phyloP scores from a whole-genome alignment of 2,797 vertebrate species.

The Falco biarmicus region DNA sequence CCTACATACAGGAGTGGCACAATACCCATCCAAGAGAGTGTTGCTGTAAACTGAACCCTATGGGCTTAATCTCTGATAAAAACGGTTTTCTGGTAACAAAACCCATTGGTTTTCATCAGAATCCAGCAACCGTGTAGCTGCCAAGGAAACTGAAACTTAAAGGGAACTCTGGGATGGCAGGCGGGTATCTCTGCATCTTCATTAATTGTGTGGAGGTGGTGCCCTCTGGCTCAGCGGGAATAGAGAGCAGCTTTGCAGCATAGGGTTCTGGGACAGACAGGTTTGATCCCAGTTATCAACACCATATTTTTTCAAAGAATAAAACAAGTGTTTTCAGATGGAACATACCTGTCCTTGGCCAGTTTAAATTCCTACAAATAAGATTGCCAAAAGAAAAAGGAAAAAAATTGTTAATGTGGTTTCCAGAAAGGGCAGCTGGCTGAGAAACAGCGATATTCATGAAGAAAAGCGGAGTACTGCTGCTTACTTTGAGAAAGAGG shows the following conservation, averaged over 20 bases:
- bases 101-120: not conserved
- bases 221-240: not conserved
- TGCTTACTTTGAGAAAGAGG: conserved; percentile 43
- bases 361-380: conserved; percentile 8
- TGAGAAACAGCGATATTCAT: not conserved
- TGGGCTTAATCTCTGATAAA: not conserved
- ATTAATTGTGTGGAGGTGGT: not conserved
- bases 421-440: not conserved
- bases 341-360: conserved; percentile 12
- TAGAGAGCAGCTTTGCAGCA: not conserved
- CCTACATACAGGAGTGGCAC: not conserved
- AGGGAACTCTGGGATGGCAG: not conserved
- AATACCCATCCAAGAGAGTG: not conserved
- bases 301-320: not conserved
- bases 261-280: not conserved
- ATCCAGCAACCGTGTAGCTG: not conserved
- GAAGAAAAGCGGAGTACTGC: not conserved
- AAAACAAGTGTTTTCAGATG: not conserved
- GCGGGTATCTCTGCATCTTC: not conserved
- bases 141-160: not conserved
- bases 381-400: not conserved
- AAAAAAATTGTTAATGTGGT: not conserved
- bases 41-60: not conserved
- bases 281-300: not conserved
- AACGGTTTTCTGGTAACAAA: not conserved